Evolutionary conservation across 2,888 invertebrate species (phyloP).

Genomic region (Allygus modestus): DNA sequence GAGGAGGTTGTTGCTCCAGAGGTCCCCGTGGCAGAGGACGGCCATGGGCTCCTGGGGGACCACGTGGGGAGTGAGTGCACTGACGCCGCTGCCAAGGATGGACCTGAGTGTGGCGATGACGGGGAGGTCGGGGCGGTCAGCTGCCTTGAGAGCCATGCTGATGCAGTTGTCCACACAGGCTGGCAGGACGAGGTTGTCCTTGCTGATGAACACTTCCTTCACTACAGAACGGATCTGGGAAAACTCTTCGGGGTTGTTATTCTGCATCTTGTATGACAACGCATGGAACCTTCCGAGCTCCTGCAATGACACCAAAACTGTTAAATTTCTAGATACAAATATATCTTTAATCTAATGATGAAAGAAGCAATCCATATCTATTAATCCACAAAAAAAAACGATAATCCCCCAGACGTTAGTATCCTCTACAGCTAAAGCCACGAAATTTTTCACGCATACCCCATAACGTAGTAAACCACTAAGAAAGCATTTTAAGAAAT

Average conservation of each 20-base stretch:
- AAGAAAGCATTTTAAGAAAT: too few species aligned
- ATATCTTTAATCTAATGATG: too few species aligned
- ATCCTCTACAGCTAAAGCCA: too few species aligned
- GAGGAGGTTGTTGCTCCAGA: slow-evolving; percentile 69
- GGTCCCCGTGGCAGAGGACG: slow-evolving; percentile 69
- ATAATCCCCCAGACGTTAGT: too few species aligned
- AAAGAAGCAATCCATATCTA: too few species aligned
- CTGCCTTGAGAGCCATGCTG: slow-evolving; percentile 66
- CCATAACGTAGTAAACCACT: too few species aligned
- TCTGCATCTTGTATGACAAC: slow-evolving; percentile 69
- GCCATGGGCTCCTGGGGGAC: slow-evolving; percentile 67
- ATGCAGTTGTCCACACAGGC: slow-evolving; percentile 67
- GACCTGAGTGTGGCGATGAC: slow-evolving; percentile 66
- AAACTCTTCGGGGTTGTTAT: slow-evolving; percentile 64
- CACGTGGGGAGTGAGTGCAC: slow-evolving; percentile 63
- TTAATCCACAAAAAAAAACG: too few species aligned
- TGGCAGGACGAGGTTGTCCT: slow-evolving; percentile 65
- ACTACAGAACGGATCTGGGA: slow-evolving; percentile 46
- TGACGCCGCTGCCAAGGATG: slow-evolving; percentile 65
- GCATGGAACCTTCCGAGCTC: slow-evolving; percentile 70
- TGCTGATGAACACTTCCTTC: slow-evolving; percentile 66
- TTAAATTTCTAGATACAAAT: too few species aligned
- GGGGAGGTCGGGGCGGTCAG: slow-evolving; percentile 61
- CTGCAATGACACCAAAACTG: slow-evolving; percentile 66
- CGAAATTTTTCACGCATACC: too few species aligned